Evolutionary conservation across 2,113 vertebrate genomes (phyloP).

Genomic region (Empidonax alnorum): DNA sequence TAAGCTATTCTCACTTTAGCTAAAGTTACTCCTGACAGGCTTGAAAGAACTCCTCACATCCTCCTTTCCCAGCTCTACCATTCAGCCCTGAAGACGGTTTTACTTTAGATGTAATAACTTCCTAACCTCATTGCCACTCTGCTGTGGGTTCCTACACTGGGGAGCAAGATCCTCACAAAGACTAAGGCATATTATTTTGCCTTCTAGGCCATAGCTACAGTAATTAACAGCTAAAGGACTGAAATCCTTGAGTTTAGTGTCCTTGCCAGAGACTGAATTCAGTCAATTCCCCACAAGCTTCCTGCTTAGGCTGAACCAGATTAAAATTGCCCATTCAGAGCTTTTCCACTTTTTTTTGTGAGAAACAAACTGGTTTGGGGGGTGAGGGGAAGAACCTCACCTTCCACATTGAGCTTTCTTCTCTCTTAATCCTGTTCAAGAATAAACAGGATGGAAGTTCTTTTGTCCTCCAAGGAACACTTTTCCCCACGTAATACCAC

Average conservation of each 20-base stretch:
- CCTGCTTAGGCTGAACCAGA: not conserved
- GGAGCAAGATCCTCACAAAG: not conserved
- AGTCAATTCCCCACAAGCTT: not conserved
- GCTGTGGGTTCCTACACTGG: not conserved
- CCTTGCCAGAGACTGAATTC: not conserved
- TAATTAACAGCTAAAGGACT: not conserved
- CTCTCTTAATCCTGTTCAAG: not conserved
- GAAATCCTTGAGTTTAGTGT: not conserved
- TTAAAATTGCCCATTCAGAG: accelerated
- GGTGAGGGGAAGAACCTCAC: accelerated
- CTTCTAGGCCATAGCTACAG: not conserved
- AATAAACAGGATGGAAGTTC: not conserved
- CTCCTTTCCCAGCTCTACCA: not conserved
- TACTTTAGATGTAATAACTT: not conserved
- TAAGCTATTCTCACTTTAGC: not conserved
- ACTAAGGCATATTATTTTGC: not conserved
- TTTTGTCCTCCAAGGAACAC: not conserved
- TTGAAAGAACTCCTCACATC: not conserved
- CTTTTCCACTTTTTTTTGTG: not conserved
- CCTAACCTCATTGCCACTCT: not conserved
- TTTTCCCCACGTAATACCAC: not conserved
- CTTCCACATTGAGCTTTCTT: not conserved
- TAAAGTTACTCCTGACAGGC: not conserved
- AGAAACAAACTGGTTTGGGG: not conserved
- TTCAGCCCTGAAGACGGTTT: not conserved